These are phyloP conservation scores for Cyclopterus lumpus DNA, from an alignment of 2,797 vertebrate species.

Conservation along the genomic window DNA sequence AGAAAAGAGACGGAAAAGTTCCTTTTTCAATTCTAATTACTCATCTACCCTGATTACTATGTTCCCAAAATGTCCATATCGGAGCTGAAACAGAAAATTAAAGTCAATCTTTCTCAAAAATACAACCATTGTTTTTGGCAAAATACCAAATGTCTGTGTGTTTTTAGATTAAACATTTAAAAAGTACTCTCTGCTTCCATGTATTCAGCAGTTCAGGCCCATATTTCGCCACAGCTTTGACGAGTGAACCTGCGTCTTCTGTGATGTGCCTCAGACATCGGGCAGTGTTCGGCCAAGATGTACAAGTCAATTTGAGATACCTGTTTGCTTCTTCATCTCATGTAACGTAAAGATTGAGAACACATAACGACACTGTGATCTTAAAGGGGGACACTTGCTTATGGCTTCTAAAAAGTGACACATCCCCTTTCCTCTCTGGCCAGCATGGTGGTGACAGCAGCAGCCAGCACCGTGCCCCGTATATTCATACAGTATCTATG, in stretches of 20 bases:
- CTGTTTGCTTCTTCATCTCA: slow-evolving; percentile 39
- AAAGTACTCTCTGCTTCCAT: background rate
- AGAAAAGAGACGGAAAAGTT: background rate
- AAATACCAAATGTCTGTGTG: slow-evolving; percentile 6
- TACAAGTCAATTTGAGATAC: slow-evolving; percentile 9
- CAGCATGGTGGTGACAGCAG: slow-evolving; percentile 52
- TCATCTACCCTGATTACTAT: slow-evolving; percentile 22
- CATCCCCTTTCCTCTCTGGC: slow-evolving; percentile 44
- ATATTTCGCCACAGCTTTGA: background rate
- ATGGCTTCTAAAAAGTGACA: slow-evolving; percentile 72
- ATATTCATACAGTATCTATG: background rate
- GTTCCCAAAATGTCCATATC: slow-evolving; percentile 1
- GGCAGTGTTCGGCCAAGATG: background rate
- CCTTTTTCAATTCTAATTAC: slow-evolving; percentile 13
- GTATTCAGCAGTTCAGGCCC: background rate
- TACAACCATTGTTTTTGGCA: slow-evolving; percentile 20
- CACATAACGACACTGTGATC: slow-evolving; percentile 35
- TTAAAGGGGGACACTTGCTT: slow-evolving; percentile 39
- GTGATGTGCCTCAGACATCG: background rate
- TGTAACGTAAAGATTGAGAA: slow-evolving; percentile 44
- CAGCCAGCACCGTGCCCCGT: slow-evolving; percentile 42
- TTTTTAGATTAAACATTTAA: background rate
- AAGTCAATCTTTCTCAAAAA: slow-evolving; percentile 24
- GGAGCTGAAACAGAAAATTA: slow-evolving; percentile 14
- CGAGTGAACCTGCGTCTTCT: background rate